Base-by-base conservation (phyloP, 1,140 invertebrate genomes). In the Ostrea denselamellosa region DNA sequence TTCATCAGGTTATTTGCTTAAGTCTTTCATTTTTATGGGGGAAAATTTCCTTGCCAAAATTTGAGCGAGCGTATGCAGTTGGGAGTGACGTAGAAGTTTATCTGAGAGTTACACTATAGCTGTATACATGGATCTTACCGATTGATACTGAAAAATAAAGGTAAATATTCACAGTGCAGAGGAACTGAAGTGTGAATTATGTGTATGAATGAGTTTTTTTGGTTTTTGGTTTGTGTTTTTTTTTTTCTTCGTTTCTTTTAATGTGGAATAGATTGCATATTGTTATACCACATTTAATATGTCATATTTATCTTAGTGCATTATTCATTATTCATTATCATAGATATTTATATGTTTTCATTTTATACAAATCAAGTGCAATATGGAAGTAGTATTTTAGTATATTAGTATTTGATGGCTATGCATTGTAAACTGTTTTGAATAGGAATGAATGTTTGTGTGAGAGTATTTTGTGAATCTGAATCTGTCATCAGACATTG, bases 351-450 rank as follows among this genome's bases (percentile, higher is more conserved):
- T 44, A 44, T 17, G 12, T 62, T 62, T 77, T 77, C 68, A 28
- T 28, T 77, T 25, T 77, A 77, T 77, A 77, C 68, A 25, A 22
- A 77, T 14, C 68, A 77, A 77, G 68, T 77, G 68, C 68, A 77
- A 77, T 77, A 77, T 10, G 12, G 5, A 10, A 28, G 68, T 77
- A n/a, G n/a, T n/a, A n/a, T 77, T 77, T n/a, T n/a, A n/a, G n/a
- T 77, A 17, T 14, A 28, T 34, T 4, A 28, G 25, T 14, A 28
- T 28, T 77, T 28, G 22, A 28, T 77, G 22, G 25, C 68, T 77
- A 77, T 77, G 68, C 68, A 77, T 77, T 44, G 28, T 14, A 77
- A 4, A 34, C 68, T 28, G 14, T 77, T 62, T n/a, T 62, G 56
- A 62, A 4, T 19, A 14, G n/a, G 2, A 62, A 19, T 62, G 56